These are phyloP conservation scores for Dicroscelio sp. DNA, from an alignment of 2,888 invertebrate genomes.

Conservation along the genomic window DNA sequence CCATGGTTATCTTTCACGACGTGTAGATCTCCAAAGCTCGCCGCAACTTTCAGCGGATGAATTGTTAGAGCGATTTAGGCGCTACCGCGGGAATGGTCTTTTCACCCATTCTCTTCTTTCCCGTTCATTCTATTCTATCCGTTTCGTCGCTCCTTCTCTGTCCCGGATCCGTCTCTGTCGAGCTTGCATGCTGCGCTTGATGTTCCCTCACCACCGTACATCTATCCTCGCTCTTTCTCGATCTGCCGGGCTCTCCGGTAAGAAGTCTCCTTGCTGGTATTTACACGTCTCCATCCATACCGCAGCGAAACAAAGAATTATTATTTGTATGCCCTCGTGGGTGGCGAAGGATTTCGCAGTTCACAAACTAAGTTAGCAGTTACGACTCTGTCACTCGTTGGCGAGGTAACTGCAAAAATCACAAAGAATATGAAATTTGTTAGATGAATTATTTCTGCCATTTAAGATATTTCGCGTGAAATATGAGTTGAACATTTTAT, in stretches of 20 bases:
- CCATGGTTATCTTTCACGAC: constrained; percentile 75
- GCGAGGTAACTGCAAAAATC: constrained; percentile 57
- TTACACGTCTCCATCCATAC: constrained; percentile 90
- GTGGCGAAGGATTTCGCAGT: constrained; percentile 91
- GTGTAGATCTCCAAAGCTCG: constrained; percentile 90
- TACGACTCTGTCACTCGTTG: constrained; percentile 87
- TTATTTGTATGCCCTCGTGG: constrained; percentile 90
- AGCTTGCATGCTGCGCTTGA: constrained; percentile 69
- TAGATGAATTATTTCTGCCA: constrained; percentile 1
- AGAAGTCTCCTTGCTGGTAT: constrained; percentile 88
- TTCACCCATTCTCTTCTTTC: constrained; percentile 81
- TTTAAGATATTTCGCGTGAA: not conserved
- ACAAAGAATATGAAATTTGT: constrained; percentile 14
- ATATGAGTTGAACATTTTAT: too few relatives aligned
- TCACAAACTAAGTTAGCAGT: constrained; percentile 91
- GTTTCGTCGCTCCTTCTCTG: constrained; percentile 71
- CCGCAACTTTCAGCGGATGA: constrained; percentile 91
- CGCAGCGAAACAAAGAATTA: constrained; percentile 91
- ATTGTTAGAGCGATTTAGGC: constrained; percentile 91
- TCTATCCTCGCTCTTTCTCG: constrained; percentile 79
- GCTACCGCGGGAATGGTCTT: constrained; percentile 90
- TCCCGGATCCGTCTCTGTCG: constrained; percentile 78
- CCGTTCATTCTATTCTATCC: constrained; percentile 70
- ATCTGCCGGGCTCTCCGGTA: constrained; percentile 75
- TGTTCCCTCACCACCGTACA: constrained; percentile 69